Percentiles rank a stretch among this genome's conserved stretches.
Evolutionary conservation across 1,140 invertebrate species (phyloP).

Genomic region (Brachionus koreanus): DNA sequence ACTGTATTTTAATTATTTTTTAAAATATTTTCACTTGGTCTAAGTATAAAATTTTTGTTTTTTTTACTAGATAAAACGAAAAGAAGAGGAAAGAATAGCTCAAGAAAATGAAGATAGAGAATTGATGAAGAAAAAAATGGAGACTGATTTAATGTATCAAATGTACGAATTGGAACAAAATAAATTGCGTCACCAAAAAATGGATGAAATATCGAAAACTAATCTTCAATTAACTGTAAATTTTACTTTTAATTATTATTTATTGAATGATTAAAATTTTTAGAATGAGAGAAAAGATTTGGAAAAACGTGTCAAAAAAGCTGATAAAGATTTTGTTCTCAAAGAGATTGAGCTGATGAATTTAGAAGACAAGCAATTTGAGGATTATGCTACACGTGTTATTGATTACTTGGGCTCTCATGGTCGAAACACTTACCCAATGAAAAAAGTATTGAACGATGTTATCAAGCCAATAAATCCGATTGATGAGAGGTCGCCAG

Average conservation of each 20-base stretch:
- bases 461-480: constrained; percentile 4
- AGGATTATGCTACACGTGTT: constrained; percentile 53
- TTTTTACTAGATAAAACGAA: constrained; percentile 27
- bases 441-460: constrained; percentile 49
- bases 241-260: background rate
- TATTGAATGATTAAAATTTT: background rate
- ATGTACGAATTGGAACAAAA: constrained; percentile 36
- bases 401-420: constrained; percentile 56
- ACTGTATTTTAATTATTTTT: background rate
- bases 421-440: constrained; percentile 55
- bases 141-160: constrained; percentile 37
- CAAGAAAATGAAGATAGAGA: constrained; percentile 3
- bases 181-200: constrained; percentile 1
- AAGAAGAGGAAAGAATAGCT: background rate
- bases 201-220: background rate
- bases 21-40: background rate
- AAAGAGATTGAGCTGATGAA: constrained; percentile 24
- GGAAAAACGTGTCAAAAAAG: constrained; percentile 15
- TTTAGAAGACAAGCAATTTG: constrained; percentile 39
- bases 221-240: constrained; percentile 25
- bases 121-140: constrained; percentile 16
- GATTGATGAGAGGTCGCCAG: constrained; percentile 28
- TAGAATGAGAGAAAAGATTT: constrained; percentile 33
- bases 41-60: too few species aligned
- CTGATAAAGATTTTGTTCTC: constrained; percentile 22